Conservation (phyloP, 2,797 vertebrate species). For the Pangasius krempfi region DNA sequence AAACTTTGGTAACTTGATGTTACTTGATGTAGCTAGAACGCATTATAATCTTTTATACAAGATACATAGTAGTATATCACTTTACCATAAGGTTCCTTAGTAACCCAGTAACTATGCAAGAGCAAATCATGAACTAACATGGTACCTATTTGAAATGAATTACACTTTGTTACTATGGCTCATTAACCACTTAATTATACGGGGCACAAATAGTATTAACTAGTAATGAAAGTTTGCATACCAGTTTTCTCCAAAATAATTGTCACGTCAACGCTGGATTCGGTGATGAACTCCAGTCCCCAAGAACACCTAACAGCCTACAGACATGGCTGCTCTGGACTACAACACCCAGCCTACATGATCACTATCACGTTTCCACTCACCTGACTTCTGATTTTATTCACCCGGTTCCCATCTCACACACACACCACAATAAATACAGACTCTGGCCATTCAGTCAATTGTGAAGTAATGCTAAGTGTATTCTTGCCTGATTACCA, state of each 20-base stretch:
- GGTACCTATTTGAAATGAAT: not conserved
- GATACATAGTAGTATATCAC: not conserved
- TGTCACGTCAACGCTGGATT: not conserved
- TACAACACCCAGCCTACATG: not conserved
- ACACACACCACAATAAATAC: not conserved
- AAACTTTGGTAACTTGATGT: not conserved
- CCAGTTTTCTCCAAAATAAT: not conserved
- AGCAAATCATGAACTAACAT: not conserved
- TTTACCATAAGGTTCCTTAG: not conserved
- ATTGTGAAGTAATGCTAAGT: not conserved
- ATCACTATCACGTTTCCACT: not conserved
- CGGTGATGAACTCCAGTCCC: not conserved
- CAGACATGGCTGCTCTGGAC: no score
- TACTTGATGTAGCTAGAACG: not conserved
- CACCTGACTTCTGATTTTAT: not conserved
- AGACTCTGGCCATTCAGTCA: not conserved
- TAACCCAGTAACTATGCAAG: not conserved
- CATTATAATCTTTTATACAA: not conserved
- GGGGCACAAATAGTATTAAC: not conserved
- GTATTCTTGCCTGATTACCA: not conserved
- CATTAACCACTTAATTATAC: not conserved
- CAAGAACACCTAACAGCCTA: no score
- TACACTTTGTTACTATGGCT: not conserved
- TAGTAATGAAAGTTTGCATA: not conserved
- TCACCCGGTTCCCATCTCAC: not conserved